phyloP scores from a whole-genome alignment of 2,888 invertebrate genomes.

The Ophioninae sp. region DNA sequence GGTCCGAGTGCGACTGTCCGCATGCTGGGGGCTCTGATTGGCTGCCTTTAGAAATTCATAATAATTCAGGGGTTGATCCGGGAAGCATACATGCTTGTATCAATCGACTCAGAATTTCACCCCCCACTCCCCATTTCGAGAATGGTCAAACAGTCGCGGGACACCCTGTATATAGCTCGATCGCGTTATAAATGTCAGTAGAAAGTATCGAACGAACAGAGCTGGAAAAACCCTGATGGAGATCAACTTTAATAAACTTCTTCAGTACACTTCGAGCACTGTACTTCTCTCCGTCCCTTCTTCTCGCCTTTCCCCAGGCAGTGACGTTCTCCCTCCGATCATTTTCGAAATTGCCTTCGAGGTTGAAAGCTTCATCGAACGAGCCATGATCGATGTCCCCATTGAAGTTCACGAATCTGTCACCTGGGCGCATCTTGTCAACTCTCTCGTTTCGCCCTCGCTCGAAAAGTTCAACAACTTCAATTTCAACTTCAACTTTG shows the following conservation, averaged over 20 bases:
- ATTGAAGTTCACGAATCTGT: constrained; percentile 23
- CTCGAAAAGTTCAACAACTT: constrained; percentile 38
- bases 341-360: constrained; percentile 57
- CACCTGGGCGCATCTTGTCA: constrained; percentile 24
- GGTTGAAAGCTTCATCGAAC: constrained; percentile 51
- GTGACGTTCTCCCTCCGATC: constrained; percentile 23
- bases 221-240: not conserved
- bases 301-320: not conserved
- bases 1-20: no score
- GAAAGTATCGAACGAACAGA: constrained; percentile 21
- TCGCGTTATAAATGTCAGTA: not conserved
- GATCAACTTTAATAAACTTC: constrained; percentile 58
- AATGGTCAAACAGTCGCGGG: no score
- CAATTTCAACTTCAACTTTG: not conserved
- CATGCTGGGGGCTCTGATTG: no score
- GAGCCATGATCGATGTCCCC: constrained; percentile 57
- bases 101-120: no score
- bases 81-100: no score
- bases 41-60: no score
- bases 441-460: constrained; percentile 14
- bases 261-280: constrained; percentile 43
- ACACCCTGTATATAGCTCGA: not conserved
- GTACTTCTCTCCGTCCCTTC: not conserved
- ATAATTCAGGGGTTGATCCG: no score
- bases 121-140: no score